A percentile compares a stretch with the other conserved stretches of the same genome.
phyloP scores from a whole-genome alignment of 1,140 invertebrate genomes.

The Coenobita brevimanus region DNA sequence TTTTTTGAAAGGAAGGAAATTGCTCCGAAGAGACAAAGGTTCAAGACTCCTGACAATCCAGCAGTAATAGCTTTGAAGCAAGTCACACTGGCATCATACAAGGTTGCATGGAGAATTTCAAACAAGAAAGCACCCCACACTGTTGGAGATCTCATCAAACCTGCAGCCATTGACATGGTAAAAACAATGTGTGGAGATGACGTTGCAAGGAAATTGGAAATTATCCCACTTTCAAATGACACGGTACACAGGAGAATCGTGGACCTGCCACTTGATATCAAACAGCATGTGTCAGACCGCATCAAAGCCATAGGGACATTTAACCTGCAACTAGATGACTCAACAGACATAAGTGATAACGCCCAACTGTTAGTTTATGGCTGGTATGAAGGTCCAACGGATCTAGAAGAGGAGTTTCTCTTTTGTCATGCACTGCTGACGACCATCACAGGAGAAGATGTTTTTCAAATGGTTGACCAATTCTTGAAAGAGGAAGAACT shows the following conservation, averaged over 20 bases:
- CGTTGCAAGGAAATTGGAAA: conserved; percentile 35
- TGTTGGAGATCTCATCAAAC: conserved; percentile 34
- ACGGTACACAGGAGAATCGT: conserved; percentile 20
- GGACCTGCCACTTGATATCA: conserved; percentile 36
- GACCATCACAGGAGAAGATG: background rate
- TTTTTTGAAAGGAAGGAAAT: conserved; percentile 37
- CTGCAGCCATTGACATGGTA: conserved; percentile 41
- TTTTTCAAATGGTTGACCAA: conserved; percentile 35
- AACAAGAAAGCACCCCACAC: conserved; percentile 19
- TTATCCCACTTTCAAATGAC: conserved; percentile 26
- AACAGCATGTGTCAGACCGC: conserved; percentile 28
- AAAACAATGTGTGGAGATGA: conserved; percentile 31
- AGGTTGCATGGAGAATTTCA: conserved; percentile 12
- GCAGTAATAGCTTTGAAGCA: conserved; percentile 45
- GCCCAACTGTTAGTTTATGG: conserved; percentile 14
- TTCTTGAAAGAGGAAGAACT: conserved; percentile 33
- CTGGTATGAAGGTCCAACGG: conserved; percentile 29
- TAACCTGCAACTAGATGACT: conserved; percentile 9
- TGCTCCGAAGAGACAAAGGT: conserved; percentile 43
- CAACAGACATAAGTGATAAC: conserved; percentile 14
- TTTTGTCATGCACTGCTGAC: conserved; percentile 27
- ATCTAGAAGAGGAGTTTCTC: conserved; percentile 41
- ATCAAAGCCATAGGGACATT: conserved; percentile 34
- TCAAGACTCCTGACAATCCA: conserved; percentile 37
- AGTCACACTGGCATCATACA: conserved; percentile 6